These are phyloP conservation scores for Pimephales promelas DNA, from an alignment of 2,113 vertebrate species.

Conservation along the genomic window DNA sequence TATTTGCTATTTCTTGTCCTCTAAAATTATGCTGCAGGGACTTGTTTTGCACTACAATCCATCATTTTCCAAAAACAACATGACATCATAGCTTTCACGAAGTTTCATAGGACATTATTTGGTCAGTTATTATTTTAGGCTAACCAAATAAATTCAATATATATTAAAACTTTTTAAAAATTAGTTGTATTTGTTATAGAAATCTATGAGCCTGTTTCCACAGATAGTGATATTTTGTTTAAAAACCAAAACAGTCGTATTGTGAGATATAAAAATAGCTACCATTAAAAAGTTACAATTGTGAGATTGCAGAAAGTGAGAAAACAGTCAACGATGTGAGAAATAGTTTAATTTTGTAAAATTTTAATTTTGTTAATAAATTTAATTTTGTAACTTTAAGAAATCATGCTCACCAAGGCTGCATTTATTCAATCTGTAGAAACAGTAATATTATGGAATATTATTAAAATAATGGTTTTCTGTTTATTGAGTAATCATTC, in stretches of 20 bases:
- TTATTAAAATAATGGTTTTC: not conserved
- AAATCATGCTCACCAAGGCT: not conserved
- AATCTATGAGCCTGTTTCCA: not conserved
- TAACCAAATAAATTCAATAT: not conserved
- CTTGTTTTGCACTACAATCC: not conserved
- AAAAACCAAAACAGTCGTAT: not conserved
- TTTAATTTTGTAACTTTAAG: too few species aligned
- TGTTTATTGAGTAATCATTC: not conserved
- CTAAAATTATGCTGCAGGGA: not conserved
- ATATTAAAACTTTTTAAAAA: too few species aligned
- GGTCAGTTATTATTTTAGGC: not conserved
- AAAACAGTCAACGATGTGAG: too few species aligned
- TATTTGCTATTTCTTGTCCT: not conserved
- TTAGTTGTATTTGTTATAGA: not conserved
- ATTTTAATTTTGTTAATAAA: too few species aligned
- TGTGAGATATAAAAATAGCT: too few species aligned
- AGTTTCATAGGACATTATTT: not conserved
- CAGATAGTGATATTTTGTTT: not conserved
- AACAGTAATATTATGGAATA: not conserved
- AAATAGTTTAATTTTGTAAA: too few species aligned
- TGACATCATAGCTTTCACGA: not conserved
- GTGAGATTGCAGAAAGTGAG: too few species aligned
- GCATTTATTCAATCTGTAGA: not conserved
- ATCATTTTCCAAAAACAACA: not conserved
- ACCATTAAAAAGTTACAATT: too few species aligned